Conservation (phyloP, 2,797 vertebrate species). For the Liparis tanakae region DNA sequence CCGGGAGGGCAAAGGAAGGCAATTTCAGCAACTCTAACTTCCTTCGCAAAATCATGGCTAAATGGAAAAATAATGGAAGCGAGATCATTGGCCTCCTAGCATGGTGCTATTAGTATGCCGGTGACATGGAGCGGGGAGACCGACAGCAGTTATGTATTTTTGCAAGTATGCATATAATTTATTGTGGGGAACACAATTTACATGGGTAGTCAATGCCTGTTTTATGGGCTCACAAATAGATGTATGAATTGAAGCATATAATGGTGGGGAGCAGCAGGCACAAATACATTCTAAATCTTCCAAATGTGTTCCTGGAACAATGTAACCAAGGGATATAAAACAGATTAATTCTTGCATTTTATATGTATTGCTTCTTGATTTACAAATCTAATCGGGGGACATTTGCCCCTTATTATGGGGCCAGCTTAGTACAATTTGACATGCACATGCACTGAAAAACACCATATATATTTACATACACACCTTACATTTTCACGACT, state of each 20-base stretch:
- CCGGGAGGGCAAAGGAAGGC: constrained; percentile 52
- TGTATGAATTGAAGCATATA: constrained; percentile 99
- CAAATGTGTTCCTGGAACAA: constrained; percentile 94
- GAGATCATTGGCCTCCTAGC: constrained; percentile 76
- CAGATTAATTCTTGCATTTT: constrained; percentile 97
- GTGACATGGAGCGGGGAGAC: constrained; percentile 89
- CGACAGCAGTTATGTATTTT: constrained; percentile 97
- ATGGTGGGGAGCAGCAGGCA: constrained; percentile 96
- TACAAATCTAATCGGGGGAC: constrained; percentile 93
- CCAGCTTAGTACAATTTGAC: constrained; percentile 39
- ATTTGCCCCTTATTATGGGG: constrained; percentile 86
- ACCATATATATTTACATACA: not conserved
- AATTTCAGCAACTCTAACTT: constrained; percentile 74
- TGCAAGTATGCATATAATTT: constrained; percentile 99
- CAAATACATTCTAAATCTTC: constrained; percentile 99
- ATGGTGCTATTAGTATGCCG: constrained; percentile 92
- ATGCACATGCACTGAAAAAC: not conserved
- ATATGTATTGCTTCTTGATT: constrained; percentile 98
- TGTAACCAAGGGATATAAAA: constrained; percentile 99
- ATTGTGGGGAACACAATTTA: constrained; percentile 99
- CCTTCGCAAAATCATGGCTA: constrained; percentile 75
- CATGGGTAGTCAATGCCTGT: constrained; percentile 99
- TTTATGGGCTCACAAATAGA: constrained; percentile 99
- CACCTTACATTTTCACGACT: not conserved
- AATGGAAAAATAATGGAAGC: constrained; percentile 81